These are phyloP conservation scores for Saccostrea echinata DNA, from an alignment of 1,140 invertebrate species.

Conservation along the genomic window DNA sequence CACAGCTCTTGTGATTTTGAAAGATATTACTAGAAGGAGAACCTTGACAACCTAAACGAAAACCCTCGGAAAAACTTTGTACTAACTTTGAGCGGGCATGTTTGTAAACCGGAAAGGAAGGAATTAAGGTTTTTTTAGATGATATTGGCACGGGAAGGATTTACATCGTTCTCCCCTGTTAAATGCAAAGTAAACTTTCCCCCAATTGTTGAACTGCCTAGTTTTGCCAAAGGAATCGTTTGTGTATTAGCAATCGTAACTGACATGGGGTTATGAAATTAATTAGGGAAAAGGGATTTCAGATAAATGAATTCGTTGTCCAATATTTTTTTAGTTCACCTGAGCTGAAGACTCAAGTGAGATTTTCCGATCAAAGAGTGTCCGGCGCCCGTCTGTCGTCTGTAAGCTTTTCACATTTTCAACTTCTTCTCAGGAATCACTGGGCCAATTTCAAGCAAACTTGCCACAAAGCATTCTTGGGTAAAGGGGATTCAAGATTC, in stretches of 20 bases:
- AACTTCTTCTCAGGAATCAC: too few relatives aligned
- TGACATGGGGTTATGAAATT: too few relatives aligned
- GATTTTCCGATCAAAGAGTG: too few relatives aligned
- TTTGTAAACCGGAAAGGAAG: background rate
- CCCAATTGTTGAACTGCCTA: background rate
- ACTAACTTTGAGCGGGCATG: background rate
- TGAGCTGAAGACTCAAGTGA: too few relatives aligned
- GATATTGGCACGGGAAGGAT: background rate
- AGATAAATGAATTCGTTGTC: too few relatives aligned
- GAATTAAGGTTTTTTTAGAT: background rate
- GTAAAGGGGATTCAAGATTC: too few relatives aligned
- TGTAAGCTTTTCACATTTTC: too few relatives aligned
- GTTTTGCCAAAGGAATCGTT: background rate
- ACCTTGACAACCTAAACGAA: constrained; percentile 4
- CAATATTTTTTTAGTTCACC: too few relatives aligned
- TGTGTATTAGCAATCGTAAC: background rate
- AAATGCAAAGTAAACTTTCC: constrained; percentile 6
- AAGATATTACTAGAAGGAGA: background rate
- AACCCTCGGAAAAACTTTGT: constrained; percentile 33
- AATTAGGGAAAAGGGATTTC: too few relatives aligned
- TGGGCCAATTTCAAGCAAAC: too few relatives aligned
- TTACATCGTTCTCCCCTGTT: constrained; percentile 29
- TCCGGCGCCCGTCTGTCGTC: too few relatives aligned
- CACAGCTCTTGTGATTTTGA: constrained; percentile 25
- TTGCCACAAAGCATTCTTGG: too few relatives aligned